Percentiles rank a stretch among this genome's conserved stretches.
phyloP scores from a whole-genome alignment of 2,888 invertebrate species.

The Parelbella ahira region DNA sequence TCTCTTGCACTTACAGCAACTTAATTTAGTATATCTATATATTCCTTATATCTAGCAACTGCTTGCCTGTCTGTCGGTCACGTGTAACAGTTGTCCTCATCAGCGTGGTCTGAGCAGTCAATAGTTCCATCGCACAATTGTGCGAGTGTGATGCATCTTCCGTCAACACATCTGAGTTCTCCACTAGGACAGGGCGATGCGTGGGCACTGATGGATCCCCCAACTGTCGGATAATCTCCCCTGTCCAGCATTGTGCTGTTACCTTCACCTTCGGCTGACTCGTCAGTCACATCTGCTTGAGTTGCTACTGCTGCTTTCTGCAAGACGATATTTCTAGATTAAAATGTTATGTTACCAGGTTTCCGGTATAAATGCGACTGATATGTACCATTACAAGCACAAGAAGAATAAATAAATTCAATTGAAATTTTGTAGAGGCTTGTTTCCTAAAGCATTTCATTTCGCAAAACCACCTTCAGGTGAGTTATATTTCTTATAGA shows the following conservation, averaged over 20 bases:
- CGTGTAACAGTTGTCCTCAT: slow-evolving; percentile 83
- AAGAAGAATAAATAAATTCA: too few relatives aligned
- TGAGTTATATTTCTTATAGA: too few relatives aligned
- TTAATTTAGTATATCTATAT: too few relatives aligned
- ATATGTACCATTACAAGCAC: too few relatives aligned
- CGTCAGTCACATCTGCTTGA: slow-evolving; percentile 35
- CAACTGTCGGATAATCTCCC: slow-evolving; percentile 23
- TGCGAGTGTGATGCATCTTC: slow-evolving; percentile 82
- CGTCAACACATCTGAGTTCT: slow-evolving; percentile 83
- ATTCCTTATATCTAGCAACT: too few relatives aligned
- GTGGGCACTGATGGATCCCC: slow-evolving; percentile 48
- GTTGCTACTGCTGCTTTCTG: slow-evolving; percentile 47
- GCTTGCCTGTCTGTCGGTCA: slow-evolving; percentile 38
- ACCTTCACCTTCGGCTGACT: slow-evolving; percentile 41
- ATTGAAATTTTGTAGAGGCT: too few relatives aligned
- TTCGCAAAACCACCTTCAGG: too few relatives aligned
- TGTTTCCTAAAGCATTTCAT: too few relatives aligned
- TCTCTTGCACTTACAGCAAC: not conserved
- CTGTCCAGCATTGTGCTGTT: slow-evolving; percentile 39
- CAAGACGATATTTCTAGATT: slow-evolving; percentile 3
- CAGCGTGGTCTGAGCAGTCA: slow-evolving; percentile 83
- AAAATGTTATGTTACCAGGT: too few relatives aligned
- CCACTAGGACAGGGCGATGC: slow-evolving; percentile 74
- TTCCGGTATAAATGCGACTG: too few relatives aligned
- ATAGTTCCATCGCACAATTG: slow-evolving; percentile 82